These are phyloP conservation scores for Caprella mutica DNA, from an alignment of 2,888 invertebrate genomes.

Conservation along the genomic window DNA sequence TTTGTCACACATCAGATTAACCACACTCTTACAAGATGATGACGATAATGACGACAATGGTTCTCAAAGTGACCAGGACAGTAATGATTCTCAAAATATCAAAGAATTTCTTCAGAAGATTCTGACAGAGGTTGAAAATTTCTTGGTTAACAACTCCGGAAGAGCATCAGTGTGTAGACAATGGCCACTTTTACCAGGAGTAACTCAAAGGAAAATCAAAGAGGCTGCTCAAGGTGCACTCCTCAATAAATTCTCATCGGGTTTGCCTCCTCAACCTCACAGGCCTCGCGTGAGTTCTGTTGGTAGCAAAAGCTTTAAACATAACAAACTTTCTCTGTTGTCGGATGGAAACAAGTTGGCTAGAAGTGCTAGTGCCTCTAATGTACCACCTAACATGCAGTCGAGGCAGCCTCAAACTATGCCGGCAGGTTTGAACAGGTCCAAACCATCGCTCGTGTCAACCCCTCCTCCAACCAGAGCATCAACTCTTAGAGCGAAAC, in stretches of 20 bases:
- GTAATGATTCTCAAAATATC: slow-evolving; percentile 42
- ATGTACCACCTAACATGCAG: slow-evolving; percentile 16
- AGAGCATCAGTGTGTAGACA: slow-evolving; percentile 28
- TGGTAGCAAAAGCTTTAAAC: slow-evolving; percentile 10
- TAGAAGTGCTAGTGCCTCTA: slow-evolving; percentile 28
- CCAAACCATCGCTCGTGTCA: no score
- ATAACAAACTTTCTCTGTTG: not conserved
- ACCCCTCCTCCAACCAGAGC: slow-evolving; percentile 29
- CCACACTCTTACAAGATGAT: slow-evolving; percentile 38
- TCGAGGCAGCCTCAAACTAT: not conserved
- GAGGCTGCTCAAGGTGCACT: slow-evolving; percentile 23
- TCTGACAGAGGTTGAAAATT: slow-evolving; percentile 56
- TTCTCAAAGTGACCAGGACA: slow-evolving; percentile 19
- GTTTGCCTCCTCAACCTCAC: slow-evolving; percentile 11
- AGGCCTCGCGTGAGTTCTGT: slow-evolving; percentile 16
- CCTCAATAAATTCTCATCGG: not conserved
- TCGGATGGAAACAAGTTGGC: slow-evolving; percentile 8
- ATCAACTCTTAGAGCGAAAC: slow-evolving; percentile 27
- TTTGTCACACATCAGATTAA: slow-evolving; percentile 55
- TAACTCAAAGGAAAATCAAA: slow-evolving; percentile 28
- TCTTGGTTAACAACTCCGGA: slow-evolving; percentile 55
- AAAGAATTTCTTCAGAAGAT: slow-evolving; percentile 52
- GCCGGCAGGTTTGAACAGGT: no score
- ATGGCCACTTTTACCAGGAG: slow-evolving; percentile 22
- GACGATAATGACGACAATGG: slow-evolving; percentile 35